Base-by-base conservation (phyloP, 2,888 invertebrate genomes). In the Noctua janthina region DNA sequence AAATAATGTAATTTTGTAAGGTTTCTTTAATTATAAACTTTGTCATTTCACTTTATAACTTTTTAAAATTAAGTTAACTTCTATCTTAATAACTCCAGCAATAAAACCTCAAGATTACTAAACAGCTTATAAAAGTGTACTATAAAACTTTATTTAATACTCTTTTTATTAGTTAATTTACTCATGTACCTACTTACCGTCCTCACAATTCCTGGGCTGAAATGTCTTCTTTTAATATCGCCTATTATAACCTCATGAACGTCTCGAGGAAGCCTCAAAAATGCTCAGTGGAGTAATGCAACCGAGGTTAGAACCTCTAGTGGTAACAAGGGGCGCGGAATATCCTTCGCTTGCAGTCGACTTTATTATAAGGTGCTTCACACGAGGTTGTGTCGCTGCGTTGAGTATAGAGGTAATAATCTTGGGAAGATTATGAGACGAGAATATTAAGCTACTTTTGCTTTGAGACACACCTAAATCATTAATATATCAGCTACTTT, bases 281-380 rank as follows among this genome's bases (percentile, higher is more conserved):
- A 79, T 77, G 69, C 56, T 71, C 68, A 71, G 84, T 59, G n/a
- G 74, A 62, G 66, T 76, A 78, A 82, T 81, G 82, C 73, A 79
- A 46, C 75, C 56, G 70, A 74, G 74, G 72, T 78, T 71, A 80
- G 39, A 64, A 67, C 70, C 59, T 68, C 64, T 54, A 56, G 64
- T 77, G 43, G 66, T 68, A 72, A 70, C 35, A 71, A 73, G 79
- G 64, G 68, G 76, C 29, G 43, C 29, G 64, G 68, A 79, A 84
- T 82, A 76, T 82, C 49, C 78, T 72, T 81, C 71, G n/a, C 67
- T 35, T 67, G 46, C 35, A 73, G 76, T 78, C 43, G 43, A 73
- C 68, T 74, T 71, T 74, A 76, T 79, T 87, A 78, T 64, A 64
- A 77, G 71, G 43, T 76, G 64, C 74, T 80, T 54, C 80, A 79